A percentile compares a stretch with the other conserved stretches of the same genome.
phyloP scores from a whole-genome alignment of 2,888 invertebrate genomes.

The Caenorhabditis japonica region DNA sequence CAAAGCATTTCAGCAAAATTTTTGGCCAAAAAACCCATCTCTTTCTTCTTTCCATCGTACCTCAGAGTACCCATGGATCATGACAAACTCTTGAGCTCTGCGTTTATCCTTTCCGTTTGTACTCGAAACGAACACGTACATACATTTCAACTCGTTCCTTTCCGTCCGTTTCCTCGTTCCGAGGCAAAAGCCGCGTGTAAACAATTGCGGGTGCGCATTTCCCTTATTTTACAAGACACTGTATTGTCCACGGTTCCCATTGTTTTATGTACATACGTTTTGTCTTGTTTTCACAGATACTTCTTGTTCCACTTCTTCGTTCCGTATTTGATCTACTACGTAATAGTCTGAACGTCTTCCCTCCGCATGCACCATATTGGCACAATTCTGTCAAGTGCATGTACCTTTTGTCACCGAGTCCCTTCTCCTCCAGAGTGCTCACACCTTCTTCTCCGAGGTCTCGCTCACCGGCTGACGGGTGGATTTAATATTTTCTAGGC shows the following conservation, averaged over 20 bases:
- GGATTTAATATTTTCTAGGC: no score
- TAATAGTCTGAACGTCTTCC: constrained; percentile 24
- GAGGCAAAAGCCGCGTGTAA: constrained; percentile 44
- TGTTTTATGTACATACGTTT: constrained; percentile 30
- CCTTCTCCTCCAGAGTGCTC: no score
- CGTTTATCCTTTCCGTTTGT: constrained; percentile 18
- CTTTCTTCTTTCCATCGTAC: no score
- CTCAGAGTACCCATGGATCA: no score
- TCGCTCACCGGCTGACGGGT: no score
- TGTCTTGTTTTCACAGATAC: constrained; percentile 17
- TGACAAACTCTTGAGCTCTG: constrained; percentile 26
- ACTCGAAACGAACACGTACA: constrained; percentile 2
- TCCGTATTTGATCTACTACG: constrained; percentile 15
- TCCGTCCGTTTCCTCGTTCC: constrained; percentile 1
- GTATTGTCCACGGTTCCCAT: constrained; percentile 21
- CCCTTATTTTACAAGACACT: constrained; percentile 40
- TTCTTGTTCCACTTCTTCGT: constrained; percentile 20
- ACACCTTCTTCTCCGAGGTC: no score
- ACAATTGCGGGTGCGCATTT: constrained; percentile 17
- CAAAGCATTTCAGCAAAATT: no score
- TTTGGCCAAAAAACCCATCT: no score
- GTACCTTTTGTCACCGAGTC: no score
- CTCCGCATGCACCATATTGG: no score
- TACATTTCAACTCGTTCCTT: constrained; percentile 8
- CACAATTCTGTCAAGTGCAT: no score